phyloP scores from a whole-genome alignment of 2,888 invertebrate genomes.

The Drosophila vallismaia region DNA sequence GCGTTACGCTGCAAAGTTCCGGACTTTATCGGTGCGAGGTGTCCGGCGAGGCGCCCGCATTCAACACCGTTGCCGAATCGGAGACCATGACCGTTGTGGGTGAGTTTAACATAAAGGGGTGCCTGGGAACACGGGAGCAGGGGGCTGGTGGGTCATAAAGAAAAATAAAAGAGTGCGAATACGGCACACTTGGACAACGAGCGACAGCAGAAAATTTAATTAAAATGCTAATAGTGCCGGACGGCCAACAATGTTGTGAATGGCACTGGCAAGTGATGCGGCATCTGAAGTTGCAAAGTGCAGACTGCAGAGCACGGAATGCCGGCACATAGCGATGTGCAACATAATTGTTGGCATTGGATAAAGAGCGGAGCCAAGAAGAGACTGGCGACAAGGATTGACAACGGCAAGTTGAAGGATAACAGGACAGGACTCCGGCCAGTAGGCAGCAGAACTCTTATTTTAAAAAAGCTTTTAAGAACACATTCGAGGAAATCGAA shows the following conservation, averaged over 20 bases:
- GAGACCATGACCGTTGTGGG: constrained; percentile 90
- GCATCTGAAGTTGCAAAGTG: constrained; percentile 29
- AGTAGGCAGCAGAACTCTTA: constrained; percentile 8
- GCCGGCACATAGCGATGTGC: constrained; percentile 47
- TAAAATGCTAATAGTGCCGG: constrained; percentile 74
- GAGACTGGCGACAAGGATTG: constrained; percentile 20
- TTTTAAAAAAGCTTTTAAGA: constrained; percentile 29
- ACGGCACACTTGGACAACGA: constrained; percentile 26
- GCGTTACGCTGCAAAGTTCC: constrained; percentile 88
- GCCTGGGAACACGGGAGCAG: neutral
- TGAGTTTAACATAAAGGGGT: constrained; percentile 84
- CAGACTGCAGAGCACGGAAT: constrained; percentile 19
- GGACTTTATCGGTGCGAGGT: constrained; percentile 91
- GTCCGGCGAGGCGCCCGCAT: constrained; percentile 90
- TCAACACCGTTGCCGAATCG: constrained; percentile 90
- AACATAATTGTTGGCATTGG: constrained; percentile 63
- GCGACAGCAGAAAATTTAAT: constrained; percentile 72
- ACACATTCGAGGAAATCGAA: constrained; percentile 16
- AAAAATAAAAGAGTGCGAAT: constrained; percentile 5
- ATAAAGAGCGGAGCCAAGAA: constrained; percentile 23
- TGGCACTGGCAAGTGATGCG: constrained; percentile 48
- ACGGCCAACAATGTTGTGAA: constrained; percentile 70
- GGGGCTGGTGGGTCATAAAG: neutral
- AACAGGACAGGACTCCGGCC: constrained; percentile 27
- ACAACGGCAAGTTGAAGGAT: constrained; percentile 38